Evolutionary conservation across 2,888 invertebrate species (phyloP), one percentile per base, ranked within the genome.

Genomic region (Dioctria linearis): DNA sequence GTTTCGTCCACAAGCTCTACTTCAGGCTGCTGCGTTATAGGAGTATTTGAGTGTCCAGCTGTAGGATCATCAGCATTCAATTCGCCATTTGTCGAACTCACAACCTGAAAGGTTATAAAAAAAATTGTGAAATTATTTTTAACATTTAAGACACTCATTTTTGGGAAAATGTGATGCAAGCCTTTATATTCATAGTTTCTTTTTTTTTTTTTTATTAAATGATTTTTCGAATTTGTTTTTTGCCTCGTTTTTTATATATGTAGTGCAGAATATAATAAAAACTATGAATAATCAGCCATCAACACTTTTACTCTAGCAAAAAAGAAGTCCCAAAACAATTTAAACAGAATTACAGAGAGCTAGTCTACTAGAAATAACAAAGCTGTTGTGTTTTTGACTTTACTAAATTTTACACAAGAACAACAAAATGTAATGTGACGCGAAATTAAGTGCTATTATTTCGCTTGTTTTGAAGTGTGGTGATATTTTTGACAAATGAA

Each of bases 1-100:
- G 97, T 98, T 93, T 98, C 98, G 91, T 98, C 98, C 86, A 96
- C 95, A 88, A 97, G 94, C 90, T 98, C 98, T 84, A 97, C 95
- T 91, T 98, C 98, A 88, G 95, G 95, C 89, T 95, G 95, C 89
- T 94, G 96, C 85, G 98, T 96, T 89, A 98, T 98, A 84, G 98
- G 98, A 86, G 98, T 97, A 91, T 98, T 98, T 90, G 98, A 98
- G 91, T 98, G 97, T 83, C 97, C 98, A 83, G 97, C 98, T 80
- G 96, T 97, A 43, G 97, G 97, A 91, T 98, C 98, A 90, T 98
- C 98, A 84, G 95, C 94, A 84, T 96, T 96, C 86, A 98, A 90
- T 91, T 97, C 97, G 86, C 98, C 98, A 90, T 98, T 98, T 84
- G 98, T 98, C 84, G 98, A 98, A 90, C 97, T 97, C 87, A 98